Evolutionary conservation across 2,797 vertebrate genomes (phyloP).

Genomic region (Monodelphis domestica): DNA sequence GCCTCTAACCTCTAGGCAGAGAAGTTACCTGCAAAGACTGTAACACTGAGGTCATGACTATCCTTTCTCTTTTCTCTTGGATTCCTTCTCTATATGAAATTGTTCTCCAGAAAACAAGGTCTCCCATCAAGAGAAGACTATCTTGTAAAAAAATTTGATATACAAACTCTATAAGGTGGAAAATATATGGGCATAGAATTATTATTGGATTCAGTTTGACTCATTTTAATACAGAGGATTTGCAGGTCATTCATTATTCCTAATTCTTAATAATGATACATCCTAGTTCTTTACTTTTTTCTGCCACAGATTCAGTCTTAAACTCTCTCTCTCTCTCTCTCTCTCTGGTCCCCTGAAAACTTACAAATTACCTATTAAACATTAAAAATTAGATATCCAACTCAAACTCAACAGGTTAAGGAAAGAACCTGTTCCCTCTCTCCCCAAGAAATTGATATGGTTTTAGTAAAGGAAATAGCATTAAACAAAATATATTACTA

Average conservation of each 20-base stretch:
- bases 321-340: not conserved
- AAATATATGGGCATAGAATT: not conserved
- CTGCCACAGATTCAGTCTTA: slow-evolving; percentile 7
- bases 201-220: not conserved
- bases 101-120: not conserved
- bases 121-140: not conserved
- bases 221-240: not conserved
- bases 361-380: not conserved
- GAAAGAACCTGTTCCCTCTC: not conserved
- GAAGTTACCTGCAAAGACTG: slow-evolving; percentile 41
- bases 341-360: not conserved
- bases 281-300: slow-evolving; percentile 35
- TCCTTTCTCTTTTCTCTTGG: slow-evolving; percentile 31
- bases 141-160: not conserved
- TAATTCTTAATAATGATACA: not conserved
- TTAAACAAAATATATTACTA: not conserved
- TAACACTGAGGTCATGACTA: not conserved
- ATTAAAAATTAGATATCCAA: not conserved
- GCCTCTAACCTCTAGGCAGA: not conserved
- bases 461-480: not conserved
- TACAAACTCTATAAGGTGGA: not conserved
- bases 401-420: not conserved
- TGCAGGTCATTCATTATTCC: not conserved
- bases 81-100: not conserved
- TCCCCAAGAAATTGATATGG: not conserved